Conservation (phyloP, 2,888 invertebrate genomes). For the Lasioglossum pauxillum region DNA sequence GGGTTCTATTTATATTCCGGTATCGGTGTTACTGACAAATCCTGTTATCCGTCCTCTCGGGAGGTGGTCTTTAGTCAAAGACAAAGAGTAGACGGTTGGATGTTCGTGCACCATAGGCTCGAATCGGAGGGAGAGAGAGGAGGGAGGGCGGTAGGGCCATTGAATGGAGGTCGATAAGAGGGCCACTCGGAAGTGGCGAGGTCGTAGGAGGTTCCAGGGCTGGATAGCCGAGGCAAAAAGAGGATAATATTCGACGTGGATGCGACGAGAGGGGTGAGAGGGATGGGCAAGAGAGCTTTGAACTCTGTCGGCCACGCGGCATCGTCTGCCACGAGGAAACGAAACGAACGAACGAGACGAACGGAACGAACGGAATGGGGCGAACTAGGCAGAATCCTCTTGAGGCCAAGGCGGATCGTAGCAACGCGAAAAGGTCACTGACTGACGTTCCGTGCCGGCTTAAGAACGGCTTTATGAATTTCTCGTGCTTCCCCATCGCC, state of each 20-base stretch:
- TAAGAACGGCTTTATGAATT: constrained; percentile 73
- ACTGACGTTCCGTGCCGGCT: constrained; percentile 62
- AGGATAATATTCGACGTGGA: constrained; percentile 62
- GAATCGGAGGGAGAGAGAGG: not conserved
- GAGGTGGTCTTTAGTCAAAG: constrained; percentile 60
- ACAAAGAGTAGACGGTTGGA: constrained; percentile 52
- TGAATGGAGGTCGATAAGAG: constrained; percentile 68
- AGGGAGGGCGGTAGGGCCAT: constrained; percentile 25
- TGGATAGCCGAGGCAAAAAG: constrained; percentile 54
- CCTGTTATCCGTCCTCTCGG: constrained; percentile 49
- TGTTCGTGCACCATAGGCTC: constrained; percentile 19
- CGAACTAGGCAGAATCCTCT: constrained; percentile 59
- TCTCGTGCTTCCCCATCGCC: constrained; percentile 64
- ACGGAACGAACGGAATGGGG: not conserved
- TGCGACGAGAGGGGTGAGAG: not conserved
- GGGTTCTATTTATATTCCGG: constrained; percentile 1
- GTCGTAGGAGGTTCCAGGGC: constrained; percentile 43
- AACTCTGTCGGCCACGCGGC: constrained; percentile 46
- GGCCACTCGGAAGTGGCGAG: constrained; percentile 59
- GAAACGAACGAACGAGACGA: not conserved
- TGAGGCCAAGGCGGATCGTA: constrained; percentile 64
- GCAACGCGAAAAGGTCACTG: constrained; percentile 67
- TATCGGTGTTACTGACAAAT: constrained; percentile 51
- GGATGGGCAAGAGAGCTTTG: constrained; percentile 50
- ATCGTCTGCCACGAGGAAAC: constrained; percentile 50